A percentile compares a stretch with the other conserved stretches of the same genome.
Evolutionary conservation across 1,140 invertebrate species (phyloP).

Genomic region (Orchesella cincta): DNA sequence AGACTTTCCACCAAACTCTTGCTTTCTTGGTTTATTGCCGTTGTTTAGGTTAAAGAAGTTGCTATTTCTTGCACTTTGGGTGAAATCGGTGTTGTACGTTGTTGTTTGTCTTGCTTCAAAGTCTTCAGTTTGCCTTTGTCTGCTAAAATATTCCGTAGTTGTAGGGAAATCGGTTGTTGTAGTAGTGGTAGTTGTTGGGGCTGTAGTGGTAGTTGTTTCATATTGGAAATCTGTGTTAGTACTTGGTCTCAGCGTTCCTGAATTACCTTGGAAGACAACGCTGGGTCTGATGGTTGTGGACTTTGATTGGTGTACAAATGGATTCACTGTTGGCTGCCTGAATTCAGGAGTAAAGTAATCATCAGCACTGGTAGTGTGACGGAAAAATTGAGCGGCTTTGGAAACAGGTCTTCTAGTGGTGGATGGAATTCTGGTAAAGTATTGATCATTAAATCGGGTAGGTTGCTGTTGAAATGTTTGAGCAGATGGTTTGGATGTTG

Average conservation of each 20-base stretch:
- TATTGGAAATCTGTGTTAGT: background rate
- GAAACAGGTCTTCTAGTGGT: slow-evolving; percentile 34
- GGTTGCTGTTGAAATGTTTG: slow-evolving; percentile 47
- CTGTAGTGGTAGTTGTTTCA: background rate
- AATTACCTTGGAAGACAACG: background rate
- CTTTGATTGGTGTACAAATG: background rate
- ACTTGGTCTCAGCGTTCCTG: background rate
- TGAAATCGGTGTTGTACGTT: background rate
- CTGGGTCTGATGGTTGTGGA: background rate
- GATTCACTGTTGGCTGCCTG: slow-evolving; percentile 33
- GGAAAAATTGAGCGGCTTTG: slow-evolving; percentile 36
- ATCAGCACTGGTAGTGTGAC: slow-evolving; percentile 19
- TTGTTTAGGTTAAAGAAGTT: background rate
- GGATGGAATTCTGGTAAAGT: slow-evolving; percentile 35
- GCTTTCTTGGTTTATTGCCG: background rate
- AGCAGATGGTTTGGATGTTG: background rate
- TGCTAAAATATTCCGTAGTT: background rate
- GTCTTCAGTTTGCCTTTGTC: background rate
- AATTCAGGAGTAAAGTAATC: slow-evolving; percentile 30
- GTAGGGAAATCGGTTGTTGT: background rate
- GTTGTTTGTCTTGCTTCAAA: slow-evolving; percentile 23
- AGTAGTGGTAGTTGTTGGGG: background rate
- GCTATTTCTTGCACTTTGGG: background rate
- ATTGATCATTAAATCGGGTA: slow-evolving; percentile 41
- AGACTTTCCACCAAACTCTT: background rate